A percentile compares a stretch with the other conserved stretches of the same genome.
Evolutionary conservation across 2,888 invertebrate genomes (phyloP).

Genomic region (Anodontia alba): DNA sequence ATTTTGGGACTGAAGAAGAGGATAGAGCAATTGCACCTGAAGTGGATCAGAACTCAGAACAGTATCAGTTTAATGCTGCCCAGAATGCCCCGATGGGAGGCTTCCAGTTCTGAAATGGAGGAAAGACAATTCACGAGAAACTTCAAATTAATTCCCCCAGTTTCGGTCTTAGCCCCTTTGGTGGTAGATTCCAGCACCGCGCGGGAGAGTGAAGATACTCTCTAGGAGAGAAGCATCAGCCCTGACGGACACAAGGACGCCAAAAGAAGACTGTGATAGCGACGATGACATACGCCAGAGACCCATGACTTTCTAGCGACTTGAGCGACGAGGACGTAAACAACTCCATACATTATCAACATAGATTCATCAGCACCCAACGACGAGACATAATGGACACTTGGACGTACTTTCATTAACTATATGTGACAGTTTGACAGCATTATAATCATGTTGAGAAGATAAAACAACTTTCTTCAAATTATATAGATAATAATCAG

Average conservation of each 20-base stretch:
- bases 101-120: constrained; percentile 70
- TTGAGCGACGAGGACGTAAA: too few relatives aligned
- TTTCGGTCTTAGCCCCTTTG: constrained; percentile 5
- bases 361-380: too few relatives aligned
- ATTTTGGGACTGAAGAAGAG: constrained; percentile 93
- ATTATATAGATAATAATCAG: too few relatives aligned
- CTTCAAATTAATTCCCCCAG: constrained; percentile 5
- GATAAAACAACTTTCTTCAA: too few relatives aligned
- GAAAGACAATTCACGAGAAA: constrained; percentile 3
- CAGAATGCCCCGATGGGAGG: constrained; percentile 76
- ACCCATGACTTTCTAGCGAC: not conserved
- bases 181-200: constrained; percentile 13
- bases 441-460: too few relatives aligned
- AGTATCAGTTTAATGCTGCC: constrained; percentile 76
- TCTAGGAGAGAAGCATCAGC: not conserved
- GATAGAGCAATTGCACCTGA: constrained; percentile 90
- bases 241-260: constrained; percentile 1
- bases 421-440: too few relatives aligned
- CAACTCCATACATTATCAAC: not conserved
- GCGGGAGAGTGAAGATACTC: not conserved
- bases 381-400: too few relatives aligned
- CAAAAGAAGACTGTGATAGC: constrained; percentile 4
- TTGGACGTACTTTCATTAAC: too few relatives aligned
- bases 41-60: constrained; percentile 87
- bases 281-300: not conserved